Evolutionary conservation across 1,140 invertebrate genomes (phyloP).

Genomic region (Ganaspis sp.): DNA sequence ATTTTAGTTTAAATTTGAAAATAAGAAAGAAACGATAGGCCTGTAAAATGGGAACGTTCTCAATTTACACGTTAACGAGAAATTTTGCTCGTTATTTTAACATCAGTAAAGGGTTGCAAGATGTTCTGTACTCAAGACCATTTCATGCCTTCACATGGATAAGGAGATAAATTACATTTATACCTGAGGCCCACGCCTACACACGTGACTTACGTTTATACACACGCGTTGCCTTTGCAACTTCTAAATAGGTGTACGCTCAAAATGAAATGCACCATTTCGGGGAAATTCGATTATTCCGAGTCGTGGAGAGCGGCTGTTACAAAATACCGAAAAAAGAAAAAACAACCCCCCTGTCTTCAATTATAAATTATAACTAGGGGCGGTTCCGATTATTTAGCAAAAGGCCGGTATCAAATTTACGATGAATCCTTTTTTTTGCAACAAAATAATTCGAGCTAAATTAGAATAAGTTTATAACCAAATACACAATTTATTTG

Average conservation of each 20-base stretch:
- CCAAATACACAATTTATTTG: too few species aligned
- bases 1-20: background rate
- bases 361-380: slow-evolving; percentile 14
- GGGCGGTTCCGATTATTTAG: slow-evolving; percentile 21
- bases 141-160: slow-evolving; percentile 25
- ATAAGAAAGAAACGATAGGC: background rate
- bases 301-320: background rate
- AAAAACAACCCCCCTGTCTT: background rate
- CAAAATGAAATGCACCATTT: slow-evolving; percentile 27
- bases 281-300: slow-evolving; percentile 26
- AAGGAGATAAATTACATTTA: slow-evolving; percentile 17
- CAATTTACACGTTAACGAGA: slow-evolving; percentile 27
- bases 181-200: slow-evolving; percentile 12
- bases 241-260: slow-evolving; percentile 16
- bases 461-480: too few species aligned
- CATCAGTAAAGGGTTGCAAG: background rate
- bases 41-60: background rate
- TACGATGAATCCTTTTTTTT: background rate
- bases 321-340: slow-evolving; percentile 12
- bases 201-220: background rate
- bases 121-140: background rate
- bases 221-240: background rate
- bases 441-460: too few species aligned
- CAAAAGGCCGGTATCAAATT: background rate
- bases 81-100: background rate